phyloP scores from a whole-genome alignment of 1,140 invertebrate genomes.

The Micrasema longulum region DNA sequence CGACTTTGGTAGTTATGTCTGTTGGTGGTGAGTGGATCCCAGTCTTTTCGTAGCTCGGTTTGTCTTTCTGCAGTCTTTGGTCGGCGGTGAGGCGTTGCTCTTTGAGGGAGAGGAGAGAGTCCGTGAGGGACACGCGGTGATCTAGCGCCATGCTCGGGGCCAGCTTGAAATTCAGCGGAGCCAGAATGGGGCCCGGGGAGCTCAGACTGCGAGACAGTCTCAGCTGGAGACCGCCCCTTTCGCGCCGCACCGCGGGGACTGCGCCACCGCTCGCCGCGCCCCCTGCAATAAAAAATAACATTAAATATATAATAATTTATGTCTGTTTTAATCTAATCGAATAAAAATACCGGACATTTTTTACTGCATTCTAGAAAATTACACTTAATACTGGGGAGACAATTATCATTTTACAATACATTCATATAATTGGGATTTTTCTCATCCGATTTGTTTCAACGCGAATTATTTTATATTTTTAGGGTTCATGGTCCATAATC shows the following conservation, averaged over 20 bases:
- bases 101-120: slow-evolving; percentile 19
- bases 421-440: no score
- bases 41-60: slow-evolving; percentile 54
- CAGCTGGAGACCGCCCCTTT: slow-evolving; percentile 49
- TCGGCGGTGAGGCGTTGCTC: neutral
- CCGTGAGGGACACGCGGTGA: slow-evolving; percentile 53
- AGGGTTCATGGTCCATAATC: no score
- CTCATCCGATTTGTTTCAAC: no score
- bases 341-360: no score
- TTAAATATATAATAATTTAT: no score
- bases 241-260: slow-evolving; percentile 28
- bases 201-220: slow-evolving; percentile 51
- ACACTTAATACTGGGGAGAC: no score
- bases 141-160: slow-evolving; percentile 46
- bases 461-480: no score
- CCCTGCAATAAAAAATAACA: slow-evolving; percentile 41
- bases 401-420: no score
- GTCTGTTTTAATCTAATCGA: no score
- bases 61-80: slow-evolving; percentile 56
- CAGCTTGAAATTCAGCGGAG: slow-evolving; percentile 10
- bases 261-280: slow-evolving; percentile 43
- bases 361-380: no score
- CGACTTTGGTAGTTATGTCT: slow-evolving; percentile 57
- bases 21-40: slow-evolving; percentile 3
- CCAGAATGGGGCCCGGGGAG: slow-evolving; percentile 35